These are phyloP conservation scores for Aphelinus atriplicis DNA, from an alignment of 1,140 invertebrate genomes.

Conservation along the genomic window DNA sequence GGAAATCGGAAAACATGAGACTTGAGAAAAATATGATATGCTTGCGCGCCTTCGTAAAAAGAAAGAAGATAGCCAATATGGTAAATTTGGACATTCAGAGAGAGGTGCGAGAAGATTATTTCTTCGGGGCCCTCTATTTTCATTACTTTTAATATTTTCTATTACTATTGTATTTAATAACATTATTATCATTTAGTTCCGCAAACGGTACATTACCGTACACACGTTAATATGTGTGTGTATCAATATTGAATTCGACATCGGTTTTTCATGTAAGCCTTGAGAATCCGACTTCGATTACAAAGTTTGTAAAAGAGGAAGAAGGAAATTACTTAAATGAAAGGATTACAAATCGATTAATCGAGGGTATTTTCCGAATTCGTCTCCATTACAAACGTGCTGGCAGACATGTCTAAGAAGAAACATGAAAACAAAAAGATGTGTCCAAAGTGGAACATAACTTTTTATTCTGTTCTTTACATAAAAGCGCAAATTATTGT, in stretches of 20 bases:
- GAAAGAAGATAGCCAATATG: constrained; percentile 15
- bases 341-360: constrained; percentile 6
- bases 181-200: constrained; percentile 31
- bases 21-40: constrained; percentile 18
- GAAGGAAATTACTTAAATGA: not conserved
- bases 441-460: constrained; percentile 4
- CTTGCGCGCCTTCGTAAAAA: constrained; percentile 31
- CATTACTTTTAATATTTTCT: constrained; percentile 27
- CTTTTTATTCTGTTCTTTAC: constrained; percentile 20
- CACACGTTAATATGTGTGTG: no score
- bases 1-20: constrained; percentile 16
- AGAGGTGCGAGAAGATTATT: constrained; percentile 13
- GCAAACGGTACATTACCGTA: constrained; percentile 17
- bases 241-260: constrained; percentile 21
- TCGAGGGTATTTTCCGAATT: not conserved
- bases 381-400: not conserved
- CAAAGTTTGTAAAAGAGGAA: constrained; percentile 15
- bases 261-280: constrained; percentile 29
- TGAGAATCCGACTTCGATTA: constrained; percentile 29
- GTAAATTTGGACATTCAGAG: constrained; percentile 21
- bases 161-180: constrained; percentile 21
- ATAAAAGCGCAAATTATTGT: constrained; percentile 28
- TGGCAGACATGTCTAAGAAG: constrained; percentile 8
- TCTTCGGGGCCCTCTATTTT: constrained; percentile 15
- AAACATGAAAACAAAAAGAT: not conserved